Conservation (phyloP, 2,797 vertebrate genomes). For the Novumbra hubbsi region DNA sequence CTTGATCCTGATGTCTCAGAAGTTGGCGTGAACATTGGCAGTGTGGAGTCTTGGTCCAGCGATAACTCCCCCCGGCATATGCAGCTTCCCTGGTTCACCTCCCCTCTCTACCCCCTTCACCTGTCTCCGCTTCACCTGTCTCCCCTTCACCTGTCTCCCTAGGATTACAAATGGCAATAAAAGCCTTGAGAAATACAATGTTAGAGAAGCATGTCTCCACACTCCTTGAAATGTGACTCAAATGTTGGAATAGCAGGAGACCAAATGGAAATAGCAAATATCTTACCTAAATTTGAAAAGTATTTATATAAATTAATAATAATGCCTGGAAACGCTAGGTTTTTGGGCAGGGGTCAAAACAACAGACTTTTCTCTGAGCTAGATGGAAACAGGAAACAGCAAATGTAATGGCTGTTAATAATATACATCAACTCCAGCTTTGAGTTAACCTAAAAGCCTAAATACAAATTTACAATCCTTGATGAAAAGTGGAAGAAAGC, state of each 20-base stretch:
- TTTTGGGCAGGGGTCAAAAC: neutral
- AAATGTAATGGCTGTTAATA: slow-evolving; percentile 27
- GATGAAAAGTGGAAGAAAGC: slow-evolving; percentile 72
- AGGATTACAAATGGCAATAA: too few species aligned
- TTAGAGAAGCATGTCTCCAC: too few species aligned
- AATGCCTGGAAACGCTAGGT: neutral
- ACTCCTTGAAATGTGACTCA: too few species aligned
- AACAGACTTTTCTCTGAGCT: slow-evolving; percentile 9
- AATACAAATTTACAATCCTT: slow-evolving; percentile 74
- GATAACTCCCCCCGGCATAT: too few species aligned
- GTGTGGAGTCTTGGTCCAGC: neutral
- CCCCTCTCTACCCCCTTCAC: too few species aligned
- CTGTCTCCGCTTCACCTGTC: too few species aligned
- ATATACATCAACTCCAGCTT: slow-evolving; percentile 54
- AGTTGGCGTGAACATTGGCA: neutral
- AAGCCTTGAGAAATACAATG: too few species aligned
- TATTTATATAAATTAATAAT: neutral
- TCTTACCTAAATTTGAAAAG: neutral
- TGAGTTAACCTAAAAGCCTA: slow-evolving; percentile 61
- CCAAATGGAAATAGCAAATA: neutral
- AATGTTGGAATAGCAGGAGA: neutral
- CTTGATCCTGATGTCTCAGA: too few species aligned
- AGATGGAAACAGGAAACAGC: slow-evolving; percentile 20
- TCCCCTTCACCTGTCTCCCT: too few species aligned
- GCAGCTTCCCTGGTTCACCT: too few species aligned